Conservation (phyloP, 2,113 vertebrate genomes). For the Hemicordylus capensis region DNA sequence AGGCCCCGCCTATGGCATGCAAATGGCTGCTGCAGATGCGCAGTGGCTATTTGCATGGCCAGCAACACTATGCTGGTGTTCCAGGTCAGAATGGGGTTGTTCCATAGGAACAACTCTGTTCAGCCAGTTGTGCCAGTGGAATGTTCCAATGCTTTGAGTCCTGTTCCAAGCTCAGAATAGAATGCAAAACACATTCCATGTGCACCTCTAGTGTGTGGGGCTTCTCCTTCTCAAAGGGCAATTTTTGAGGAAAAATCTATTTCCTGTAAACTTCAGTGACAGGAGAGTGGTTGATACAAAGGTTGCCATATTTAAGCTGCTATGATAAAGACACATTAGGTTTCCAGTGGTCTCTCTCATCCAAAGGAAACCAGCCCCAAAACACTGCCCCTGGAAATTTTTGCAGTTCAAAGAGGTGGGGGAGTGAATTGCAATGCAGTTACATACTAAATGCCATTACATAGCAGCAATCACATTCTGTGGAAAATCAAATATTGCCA, state of each 20-base stretch:
- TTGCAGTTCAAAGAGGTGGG: neutral
- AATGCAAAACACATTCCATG: no score
- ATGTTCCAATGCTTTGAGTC: no score
- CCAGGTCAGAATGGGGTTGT: no score
- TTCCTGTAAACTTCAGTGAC: neutral
- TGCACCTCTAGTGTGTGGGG: no score
- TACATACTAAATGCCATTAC: neutral
- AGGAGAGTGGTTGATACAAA: no score
- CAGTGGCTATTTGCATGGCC: no score
- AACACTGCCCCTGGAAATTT: neutral
- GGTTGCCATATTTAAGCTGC: neutral
- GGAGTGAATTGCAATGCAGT: neutral
- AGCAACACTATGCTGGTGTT: no score
- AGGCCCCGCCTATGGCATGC: no score
- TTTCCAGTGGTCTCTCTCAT: neutral
- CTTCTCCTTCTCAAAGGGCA: neutral
- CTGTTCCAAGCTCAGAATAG: no score
- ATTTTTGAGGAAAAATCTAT: neutral
- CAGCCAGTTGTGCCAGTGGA: no score
- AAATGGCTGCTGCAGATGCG: no score
- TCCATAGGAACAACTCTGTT: no score
- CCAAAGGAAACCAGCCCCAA: neutral
- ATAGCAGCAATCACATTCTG: neutral
- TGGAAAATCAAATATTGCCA: neutral
- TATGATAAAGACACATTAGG: neutral